Evolutionary conservation across 2,888 invertebrate genomes (phyloP).

Genomic region (Eristalinus aeneus): DNA sequence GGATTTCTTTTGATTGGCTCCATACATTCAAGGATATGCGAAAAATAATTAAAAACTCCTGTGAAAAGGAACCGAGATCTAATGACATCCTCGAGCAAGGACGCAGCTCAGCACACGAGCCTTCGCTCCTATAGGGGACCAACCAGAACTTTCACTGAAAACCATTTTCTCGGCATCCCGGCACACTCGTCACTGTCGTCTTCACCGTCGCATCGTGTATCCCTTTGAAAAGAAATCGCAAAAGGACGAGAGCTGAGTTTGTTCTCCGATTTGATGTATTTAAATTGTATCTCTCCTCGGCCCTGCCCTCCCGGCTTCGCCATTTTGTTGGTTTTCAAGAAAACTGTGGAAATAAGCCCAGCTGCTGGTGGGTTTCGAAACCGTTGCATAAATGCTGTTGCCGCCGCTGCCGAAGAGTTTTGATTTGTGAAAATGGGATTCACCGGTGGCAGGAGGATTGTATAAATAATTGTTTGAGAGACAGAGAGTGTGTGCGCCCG

Average conservation of each 20-base stretch:
- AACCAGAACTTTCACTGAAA: neutral
- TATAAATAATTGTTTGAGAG: slow-evolving; percentile 60
- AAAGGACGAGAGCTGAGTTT: neutral
- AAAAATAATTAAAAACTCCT: neutral
- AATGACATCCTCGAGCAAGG: neutral
- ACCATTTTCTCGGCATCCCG: neutral
- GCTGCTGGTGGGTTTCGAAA: slow-evolving; percentile 41
- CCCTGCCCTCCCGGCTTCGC: neutral
- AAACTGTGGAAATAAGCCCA: slow-evolving; percentile 57
- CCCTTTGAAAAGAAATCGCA: neutral
- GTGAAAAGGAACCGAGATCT: neutral
- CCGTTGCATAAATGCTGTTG: slow-evolving; percentile 49
- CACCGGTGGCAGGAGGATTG: slow-evolving; percentile 61
- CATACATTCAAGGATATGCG: neutral
- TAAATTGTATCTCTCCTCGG: slow-evolving; percentile 54
- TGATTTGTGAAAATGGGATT: slow-evolving; percentile 68
- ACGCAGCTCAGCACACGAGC: neutral
- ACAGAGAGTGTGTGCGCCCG: neutral
- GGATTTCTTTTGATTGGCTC: neutral
- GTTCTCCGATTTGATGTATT: slow-evolving; percentile 58
- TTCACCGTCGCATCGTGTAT: neutral
- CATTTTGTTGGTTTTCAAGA: slow-evolving; percentile 29
- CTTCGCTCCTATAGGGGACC: neutral
- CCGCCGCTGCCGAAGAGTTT: slow-evolving; percentile 45
- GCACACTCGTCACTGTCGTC: too few species aligned